Percentiles rank a stretch among this genome's conserved stretches.
Conservation (phyloP, 2,113 vertebrate genomes). For the Antechinus stuartii region DNA sequence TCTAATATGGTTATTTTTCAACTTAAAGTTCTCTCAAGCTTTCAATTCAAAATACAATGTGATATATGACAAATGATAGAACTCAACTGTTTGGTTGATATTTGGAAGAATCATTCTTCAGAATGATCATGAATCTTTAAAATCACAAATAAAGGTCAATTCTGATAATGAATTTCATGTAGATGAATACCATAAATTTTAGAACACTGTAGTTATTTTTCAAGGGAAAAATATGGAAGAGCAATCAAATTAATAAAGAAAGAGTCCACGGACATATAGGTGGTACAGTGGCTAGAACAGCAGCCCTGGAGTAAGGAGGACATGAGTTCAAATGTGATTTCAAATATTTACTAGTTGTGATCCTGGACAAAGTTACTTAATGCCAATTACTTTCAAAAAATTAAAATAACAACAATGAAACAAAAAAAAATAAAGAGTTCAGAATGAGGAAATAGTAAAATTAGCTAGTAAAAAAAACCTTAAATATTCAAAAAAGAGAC, state of each 20-base stretch:
- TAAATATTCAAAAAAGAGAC: neutral
- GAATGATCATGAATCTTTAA: slow-evolving; percentile 4
- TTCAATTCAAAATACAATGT: slow-evolving; percentile 19
- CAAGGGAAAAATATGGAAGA: neutral
- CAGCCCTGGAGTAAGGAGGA: too few species aligned
- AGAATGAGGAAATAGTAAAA: neutral
- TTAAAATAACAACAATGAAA: too few species aligned
- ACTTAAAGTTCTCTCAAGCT: slow-evolving; percentile 16
- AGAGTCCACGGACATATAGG: neutral
- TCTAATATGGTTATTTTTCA: neutral
- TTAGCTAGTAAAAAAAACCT: neutral
- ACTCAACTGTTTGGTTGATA: neutral
- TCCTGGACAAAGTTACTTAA: too few species aligned
- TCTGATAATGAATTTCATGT: neutral
- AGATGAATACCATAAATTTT: neutral
- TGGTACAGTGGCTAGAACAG: too few species aligned
- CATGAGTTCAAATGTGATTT: too few species aligned
- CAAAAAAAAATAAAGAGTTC: too few species aligned
- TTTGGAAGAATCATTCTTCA: neutral
- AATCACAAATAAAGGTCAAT: slow-evolving; percentile 4
- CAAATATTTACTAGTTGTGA: too few species aligned
- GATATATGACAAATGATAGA: neutral
- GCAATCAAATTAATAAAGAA: neutral
- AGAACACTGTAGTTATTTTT: neutral
- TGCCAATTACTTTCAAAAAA: too few species aligned